Evolutionary conservation across 2,797 vertebrate species (phyloP), one percentile per base, ranked within the genome.

Genomic region (Sebastes vulpes): DNA sequence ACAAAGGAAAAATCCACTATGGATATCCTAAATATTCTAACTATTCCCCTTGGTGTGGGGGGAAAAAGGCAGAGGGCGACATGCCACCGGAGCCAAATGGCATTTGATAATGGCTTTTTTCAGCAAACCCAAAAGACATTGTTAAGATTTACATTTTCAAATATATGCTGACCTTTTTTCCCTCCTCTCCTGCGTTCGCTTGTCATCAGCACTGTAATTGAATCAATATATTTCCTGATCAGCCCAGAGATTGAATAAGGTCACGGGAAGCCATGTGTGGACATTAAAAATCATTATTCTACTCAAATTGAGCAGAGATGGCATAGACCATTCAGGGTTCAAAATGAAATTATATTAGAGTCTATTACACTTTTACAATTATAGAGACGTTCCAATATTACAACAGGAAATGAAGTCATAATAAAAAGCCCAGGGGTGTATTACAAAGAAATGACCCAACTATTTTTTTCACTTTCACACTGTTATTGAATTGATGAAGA

Each of bases 361-460:
- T 98, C 98, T 98, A 99, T 99, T 99, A 99, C 98, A 98, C 97
- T 98, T 99, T 98, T 98, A 99, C 98, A 99, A 99, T 99, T 99
- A 99, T 98, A 98, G 97, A 98, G 97, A 98, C 96, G 95, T 97
- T 97, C 97, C 97, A 97, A 98, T 98, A 98, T 99, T 98, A 99
- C 97, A 98, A 97, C 95, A 96, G 97, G 98, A 99, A 99, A 99
- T 99, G 97, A 98, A 99, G 97, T 97, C 97, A 97, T 99, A 98
- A 99, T 98, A 99, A 97, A 98, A 99, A 97, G 97, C 98, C 98
- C 98, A 98, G 97, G 97, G 98, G 98, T 98, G 97, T 98, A 98
- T 98, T 98, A 98, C 97, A 97, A 97, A 97, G 97, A 97, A 98
- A 99, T 97, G 97, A 97, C 97, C 97, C 93, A 95, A 97, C 97